Conservation (phyloP, 2,113 vertebrate genomes). For the Mus spicilegus region DNA sequence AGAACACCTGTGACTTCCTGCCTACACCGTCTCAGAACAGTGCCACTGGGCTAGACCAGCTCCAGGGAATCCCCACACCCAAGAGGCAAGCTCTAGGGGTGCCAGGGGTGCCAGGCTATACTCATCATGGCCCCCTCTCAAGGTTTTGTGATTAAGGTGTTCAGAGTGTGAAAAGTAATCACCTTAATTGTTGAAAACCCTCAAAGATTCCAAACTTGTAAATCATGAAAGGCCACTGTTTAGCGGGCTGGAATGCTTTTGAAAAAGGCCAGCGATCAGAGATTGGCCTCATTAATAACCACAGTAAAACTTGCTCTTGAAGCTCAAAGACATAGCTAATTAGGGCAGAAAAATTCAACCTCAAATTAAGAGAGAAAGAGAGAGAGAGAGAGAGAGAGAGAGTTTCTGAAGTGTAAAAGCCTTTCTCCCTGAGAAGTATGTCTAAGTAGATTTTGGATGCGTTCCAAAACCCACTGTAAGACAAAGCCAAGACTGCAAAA, state of each 20-base stretch:
- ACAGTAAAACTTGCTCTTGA: conserved; percentile 84
- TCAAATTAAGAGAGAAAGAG: conserved; percentile 84
- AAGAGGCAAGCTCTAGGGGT: background rate
- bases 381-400: background rate
- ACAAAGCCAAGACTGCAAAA: conserved; percentile 76
- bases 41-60: background rate
- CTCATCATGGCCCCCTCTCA: background rate
- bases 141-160: conserved; percentile 72
- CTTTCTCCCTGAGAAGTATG: conserved; percentile 83
- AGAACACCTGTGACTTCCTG: conserved; percentile 24
- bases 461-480: conserved; percentile 83
- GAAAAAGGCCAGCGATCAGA: conserved; percentile 83
- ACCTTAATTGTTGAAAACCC: conserved; percentile 83
- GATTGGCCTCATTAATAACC: conserved; percentile 83
- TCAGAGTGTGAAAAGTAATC: conserved; percentile 75
- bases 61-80: background rate
- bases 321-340: conserved; percentile 86
- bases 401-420: conserved; percentile 73
- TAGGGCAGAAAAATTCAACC: conserved; percentile 85
- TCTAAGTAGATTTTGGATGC: conserved; percentile 84
- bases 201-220: conserved; percentile 86
- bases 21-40: background rate
- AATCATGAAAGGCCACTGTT: conserved; percentile 85
- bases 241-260: conserved; percentile 80
- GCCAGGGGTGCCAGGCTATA: background rate